Percentiles rank a stretch among this genome's conserved stretches.
Conservation (phyloP, 2,797 vertebrate species). For the Streptopelia turtur region DNA sequence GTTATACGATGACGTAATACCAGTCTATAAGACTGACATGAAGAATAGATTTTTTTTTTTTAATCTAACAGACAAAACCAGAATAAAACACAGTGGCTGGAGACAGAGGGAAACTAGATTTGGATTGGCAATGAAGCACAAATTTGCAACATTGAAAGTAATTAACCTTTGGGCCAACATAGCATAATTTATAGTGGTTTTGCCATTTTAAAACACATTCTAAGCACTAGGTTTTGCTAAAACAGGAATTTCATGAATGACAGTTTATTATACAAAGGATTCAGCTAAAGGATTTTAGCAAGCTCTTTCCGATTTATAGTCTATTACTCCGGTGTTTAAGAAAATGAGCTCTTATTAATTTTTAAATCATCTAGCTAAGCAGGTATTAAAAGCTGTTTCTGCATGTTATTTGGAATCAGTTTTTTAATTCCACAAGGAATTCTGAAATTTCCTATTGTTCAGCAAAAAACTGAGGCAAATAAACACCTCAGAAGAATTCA, state of each 20-base stretch:
- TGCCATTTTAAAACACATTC: slow-evolving; percentile 2
- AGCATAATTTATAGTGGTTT: background rate
- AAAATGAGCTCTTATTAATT: slow-evolving; percentile 8
- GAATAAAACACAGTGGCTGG: background rate
- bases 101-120: background rate
- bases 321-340: background rate
- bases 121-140: background rate
- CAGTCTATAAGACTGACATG: background rate
- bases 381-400: background rate
- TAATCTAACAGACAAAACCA: background rate
- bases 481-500: background rate
- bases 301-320: background rate
- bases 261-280: background rate
- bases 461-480: background rate
- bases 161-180: background rate
- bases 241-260: background rate
- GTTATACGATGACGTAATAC: background rate
- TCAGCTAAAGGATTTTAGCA: background rate
- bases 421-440: background rate
- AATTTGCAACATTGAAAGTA: background rate
- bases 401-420: background rate
- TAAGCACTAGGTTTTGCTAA: background rate
- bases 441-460: background rate
- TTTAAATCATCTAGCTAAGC: slow-evolving; percentile 2
- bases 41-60: background rate